Evolutionary conservation across 2,888 invertebrate genomes (phyloP), one percentile per base, ranked within the genome.

Genomic region (Amitus sp.): DNA sequence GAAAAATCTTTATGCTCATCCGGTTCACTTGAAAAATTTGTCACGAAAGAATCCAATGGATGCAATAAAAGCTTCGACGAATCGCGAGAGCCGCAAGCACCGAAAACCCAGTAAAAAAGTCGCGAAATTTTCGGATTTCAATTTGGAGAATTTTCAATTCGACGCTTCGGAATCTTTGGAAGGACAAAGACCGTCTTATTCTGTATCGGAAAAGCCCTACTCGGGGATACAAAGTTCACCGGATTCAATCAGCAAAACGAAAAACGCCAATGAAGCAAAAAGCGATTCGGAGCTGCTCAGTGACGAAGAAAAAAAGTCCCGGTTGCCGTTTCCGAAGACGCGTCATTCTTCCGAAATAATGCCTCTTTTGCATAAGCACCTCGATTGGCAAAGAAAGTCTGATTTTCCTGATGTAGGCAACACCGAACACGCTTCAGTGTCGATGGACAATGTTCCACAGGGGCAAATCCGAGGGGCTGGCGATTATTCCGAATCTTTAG

Each of bases 391-490:
- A 45, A 15, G 59, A 15, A 66, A 67, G 37, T 13, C 34, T 15
- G 9, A 47, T 43, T 37, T 55, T 17, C 52, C 55, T 64, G 46
- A 19, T 47, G 48, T 40, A 13, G 63, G 58, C 42, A 60, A 47
- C 20, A 47, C 59, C 42, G 15, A 59, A 2, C 70, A 72, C 7
- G 73, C 73, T 34, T 34, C 64, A 23, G 64, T 55, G 13, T 49
- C 66, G 0, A 52, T 66, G 0, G 20, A 49, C 19, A 66, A 59
- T 33, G 48, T 61, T 30, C 64, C 62, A 9, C 70, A 74, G 54
- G 67, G 67, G 20, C 72, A 71, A 23, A 62, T 73, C 3, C 72
- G 73, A 9, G 72, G 71, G 2, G 23, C 70, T 0, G 64, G 63
- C 4, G 68, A 67, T 48, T 69, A 62, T 5, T 65, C 68, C 1